Evolutionary conservation across 23 tunicate species (phyloP), one percentile per base, ranked within the genome.

Genomic region (Halocynthia aurantium): DNA sequence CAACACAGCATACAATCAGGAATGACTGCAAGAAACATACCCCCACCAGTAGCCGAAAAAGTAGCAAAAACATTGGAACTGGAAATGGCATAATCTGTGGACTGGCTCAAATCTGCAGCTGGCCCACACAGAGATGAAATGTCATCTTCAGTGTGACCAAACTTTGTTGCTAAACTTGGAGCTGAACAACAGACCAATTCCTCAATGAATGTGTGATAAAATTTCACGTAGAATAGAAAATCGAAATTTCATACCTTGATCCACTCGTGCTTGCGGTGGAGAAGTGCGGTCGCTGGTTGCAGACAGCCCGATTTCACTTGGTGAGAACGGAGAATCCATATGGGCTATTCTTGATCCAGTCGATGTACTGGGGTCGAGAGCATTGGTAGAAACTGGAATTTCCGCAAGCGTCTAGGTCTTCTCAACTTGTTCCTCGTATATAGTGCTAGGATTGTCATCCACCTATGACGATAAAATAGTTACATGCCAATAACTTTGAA

Each of bases 101-200:
- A 31, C 44, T 31, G 44, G 44, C 44, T 31, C 44, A 31, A 4
- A 31, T 31, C 44, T 31, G 44, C 44, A 31, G 44, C 44, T 31
- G 44, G 44, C 44, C 44, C 78, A 56, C 58, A 74, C 8, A 74
- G 13, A 19, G 78, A 74, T 52, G 78, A 74, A 54, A 74, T 74
- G 40, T 74, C 78, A 74, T 74, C 78, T 56, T 74, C 78, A 12
- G 78, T 74, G 9, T 49, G 63, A 10, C 21, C 31, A 40, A 65
- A 65, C 70, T 65, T 65, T 65, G 70, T 40, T 40, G 70, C 22
- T 20, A 65, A 10, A 5, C 70, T 49, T 20, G 6, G 70, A 65
- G 70, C 70, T 65, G 6, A 10, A 15, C 44, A 65, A 65, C 19
- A 49, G 19, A 15, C 31, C 31, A 11, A 58, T 13, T 58, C 63